Evolutionary conservation across 2,113 vertebrate species (phyloP).

Genomic region (Gymnobelideus leadbeateri): DNA sequence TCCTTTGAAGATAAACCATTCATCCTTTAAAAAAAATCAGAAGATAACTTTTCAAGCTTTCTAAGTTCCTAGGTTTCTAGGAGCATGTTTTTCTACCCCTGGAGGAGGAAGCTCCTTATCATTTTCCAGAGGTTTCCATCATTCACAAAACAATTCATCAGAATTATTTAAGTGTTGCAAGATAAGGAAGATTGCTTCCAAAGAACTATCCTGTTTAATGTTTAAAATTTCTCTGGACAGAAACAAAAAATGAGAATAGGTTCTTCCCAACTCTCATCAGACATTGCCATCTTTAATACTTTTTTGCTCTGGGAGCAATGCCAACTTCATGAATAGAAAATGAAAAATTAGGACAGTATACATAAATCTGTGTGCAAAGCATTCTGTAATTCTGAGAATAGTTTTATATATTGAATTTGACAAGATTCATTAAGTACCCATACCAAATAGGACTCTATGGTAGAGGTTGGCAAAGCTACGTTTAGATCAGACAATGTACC

Average conservation of each 20-base stretch:
- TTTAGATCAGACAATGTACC: neutral
- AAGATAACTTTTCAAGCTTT: slow-evolving; percentile 8
- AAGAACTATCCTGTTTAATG: slow-evolving; percentile 1
- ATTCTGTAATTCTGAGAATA: neutral
- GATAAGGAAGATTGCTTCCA: neutral
- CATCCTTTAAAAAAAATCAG: slow-evolving; percentile 1
- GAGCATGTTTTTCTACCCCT: neutral
- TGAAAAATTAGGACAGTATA: neutral
- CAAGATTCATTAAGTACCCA: neutral
- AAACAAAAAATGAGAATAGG: neutral
- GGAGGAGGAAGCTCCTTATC: neutral
- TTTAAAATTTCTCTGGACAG: neutral
- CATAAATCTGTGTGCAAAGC: neutral
- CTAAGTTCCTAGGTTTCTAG: neutral
- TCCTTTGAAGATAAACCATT: neutral
- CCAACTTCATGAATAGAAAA: slow-evolving; percentile 10
- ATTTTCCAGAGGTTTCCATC: slow-evolving; percentile 16
- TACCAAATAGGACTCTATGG: neutral
- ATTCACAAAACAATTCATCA: neutral
- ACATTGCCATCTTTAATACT: slow-evolving; percentile 10
- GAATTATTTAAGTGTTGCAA: neutral
- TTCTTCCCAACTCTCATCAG: neutral
- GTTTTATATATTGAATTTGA: neutral
- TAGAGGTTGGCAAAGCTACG: neutral
- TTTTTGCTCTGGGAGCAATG: slow-evolving; percentile 38